Conservation (phyloP, 2,113 vertebrate genomes). For the Brachyhypopomus occidentalis region DNA sequence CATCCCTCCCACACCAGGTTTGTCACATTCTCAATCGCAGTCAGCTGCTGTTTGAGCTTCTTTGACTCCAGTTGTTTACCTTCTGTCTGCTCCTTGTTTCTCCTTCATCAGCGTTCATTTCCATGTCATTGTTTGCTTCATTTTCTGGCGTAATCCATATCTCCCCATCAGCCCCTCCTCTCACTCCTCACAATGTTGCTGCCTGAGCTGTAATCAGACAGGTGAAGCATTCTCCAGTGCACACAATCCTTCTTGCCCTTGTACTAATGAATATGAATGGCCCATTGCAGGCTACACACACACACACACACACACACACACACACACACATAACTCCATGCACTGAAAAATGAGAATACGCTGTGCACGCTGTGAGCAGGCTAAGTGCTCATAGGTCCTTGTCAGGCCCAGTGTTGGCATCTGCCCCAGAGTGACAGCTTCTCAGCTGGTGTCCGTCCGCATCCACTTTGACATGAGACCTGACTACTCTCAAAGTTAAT, state of each 20-base stretch:
- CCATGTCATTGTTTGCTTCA: conserved; percentile 59
- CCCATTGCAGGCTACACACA: conserved; percentile 58
- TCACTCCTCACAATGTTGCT: conserved; percentile 50
- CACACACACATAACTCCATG: conserved; percentile 24
- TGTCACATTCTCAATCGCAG: not conserved
- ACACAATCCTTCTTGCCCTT: conserved; percentile 66
- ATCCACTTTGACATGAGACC: not conserved
- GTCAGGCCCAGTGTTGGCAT: not conserved
- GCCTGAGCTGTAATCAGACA: conserved; percentile 75
- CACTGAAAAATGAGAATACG: not conserved
- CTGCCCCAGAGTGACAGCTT: conserved; percentile 10
- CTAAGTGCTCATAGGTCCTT: not conserved
- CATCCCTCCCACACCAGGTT: not conserved
- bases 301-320: conserved; percentile 40
- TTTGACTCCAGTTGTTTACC: conserved; percentile 59
- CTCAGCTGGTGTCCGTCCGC: not conserved
- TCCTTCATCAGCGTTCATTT: conserved; percentile 40
- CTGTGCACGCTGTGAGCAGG: conserved; percentile 2
- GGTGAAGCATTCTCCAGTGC: conserved; percentile 74
- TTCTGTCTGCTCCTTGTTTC: not conserved
- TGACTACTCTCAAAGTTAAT: not conserved
- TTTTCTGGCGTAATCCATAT: conserved; percentile 66
- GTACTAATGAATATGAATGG: conserved; percentile 78
- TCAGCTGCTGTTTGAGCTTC: conserved; percentile 46
- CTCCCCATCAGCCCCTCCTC: conserved; percentile 40